Percentiles rank a stretch among this genome's conserved stretches.
Conservation (phyloP, 2,888 invertebrate genomes). For the Hydrotaea diabolus region DNA sequence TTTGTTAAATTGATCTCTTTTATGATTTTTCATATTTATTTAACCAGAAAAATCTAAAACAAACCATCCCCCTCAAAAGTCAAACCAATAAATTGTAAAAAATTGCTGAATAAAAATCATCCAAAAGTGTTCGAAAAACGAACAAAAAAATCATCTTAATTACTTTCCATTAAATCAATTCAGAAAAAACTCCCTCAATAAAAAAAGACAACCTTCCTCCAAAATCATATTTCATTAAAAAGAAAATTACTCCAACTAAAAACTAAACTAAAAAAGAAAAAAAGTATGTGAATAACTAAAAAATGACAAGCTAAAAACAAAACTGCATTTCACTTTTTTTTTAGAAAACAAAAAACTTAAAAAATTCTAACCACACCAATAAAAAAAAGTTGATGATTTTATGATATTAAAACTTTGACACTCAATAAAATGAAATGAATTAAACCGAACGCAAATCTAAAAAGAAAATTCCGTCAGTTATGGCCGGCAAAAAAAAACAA, state of each 20-base stretch:
- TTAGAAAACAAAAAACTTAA: slow-evolving; percentile 30
- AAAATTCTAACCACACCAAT: slow-evolving; percentile 5
- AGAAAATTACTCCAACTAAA: slow-evolving; percentile 10
- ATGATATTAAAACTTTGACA: slow-evolving; percentile 80
- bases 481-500: slow-evolving; percentile 40
- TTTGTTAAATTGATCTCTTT: slow-evolving; percentile 21
- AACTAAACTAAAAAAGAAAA: slow-evolving; percentile 14
- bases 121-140: not conserved
- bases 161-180: slow-evolving; percentile 46
- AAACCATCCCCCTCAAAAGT: not conserved
- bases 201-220: slow-evolving; percentile 11
- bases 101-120: slow-evolving; percentile 14
- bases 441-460: slow-evolving; percentile 60
- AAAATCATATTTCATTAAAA: slow-evolving; percentile 28
- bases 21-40: not conserved
- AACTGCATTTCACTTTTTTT: slow-evolving; percentile 53
- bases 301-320: slow-evolving; percentile 36
- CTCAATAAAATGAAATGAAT: slow-evolving; percentile 69
- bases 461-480: slow-evolving; percentile 5
- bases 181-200: slow-evolving; percentile 12
- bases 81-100: slow-evolving; percentile 11
- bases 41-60: not conserved
- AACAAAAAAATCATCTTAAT: slow-evolving; percentile 43
- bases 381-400: slow-evolving; percentile 75
- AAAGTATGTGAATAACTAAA: slow-evolving; percentile 26